Evolutionary conservation across 2,888 invertebrate species (phyloP).

Genomic region (Drosophila austrosaltans): DNA sequence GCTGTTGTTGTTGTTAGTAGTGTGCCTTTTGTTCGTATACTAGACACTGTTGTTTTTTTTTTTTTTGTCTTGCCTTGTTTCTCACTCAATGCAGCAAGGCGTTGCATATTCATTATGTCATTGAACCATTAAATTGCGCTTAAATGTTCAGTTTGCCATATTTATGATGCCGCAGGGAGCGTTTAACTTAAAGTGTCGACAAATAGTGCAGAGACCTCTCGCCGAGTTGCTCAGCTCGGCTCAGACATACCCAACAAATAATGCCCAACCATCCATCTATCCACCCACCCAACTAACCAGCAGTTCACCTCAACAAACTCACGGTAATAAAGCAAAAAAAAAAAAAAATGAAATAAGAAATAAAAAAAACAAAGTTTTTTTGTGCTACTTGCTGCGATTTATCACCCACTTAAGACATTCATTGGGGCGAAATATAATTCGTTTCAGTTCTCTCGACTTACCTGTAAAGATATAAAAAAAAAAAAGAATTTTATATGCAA

Average conservation of each 20-base stretch:
- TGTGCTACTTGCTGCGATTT: constrained; percentile 69
- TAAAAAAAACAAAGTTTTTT: constrained; percentile 42
- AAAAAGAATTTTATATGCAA: constrained; percentile 26
- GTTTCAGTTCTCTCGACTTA: constrained; percentile 60
- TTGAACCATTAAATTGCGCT: constrained; percentile 80
- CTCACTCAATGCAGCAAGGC: constrained; percentile 27
- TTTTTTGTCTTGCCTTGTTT: too few species aligned
- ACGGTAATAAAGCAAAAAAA: constrained; percentile 28
- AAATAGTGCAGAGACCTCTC: constrained; percentile 58
- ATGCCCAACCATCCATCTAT: neutral
- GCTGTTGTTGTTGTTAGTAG: constrained; percentile 25
- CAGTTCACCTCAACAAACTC: constrained; percentile 23
- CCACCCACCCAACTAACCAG: constrained; percentile 5
- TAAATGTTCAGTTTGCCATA: constrained; percentile 59
- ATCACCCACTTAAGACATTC: constrained; percentile 47
- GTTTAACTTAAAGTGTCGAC: constrained; percentile 74
- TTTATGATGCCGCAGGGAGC: constrained; percentile 72
- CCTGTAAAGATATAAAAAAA: constrained; percentile 62
- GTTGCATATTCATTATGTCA: constrained; percentile 81
- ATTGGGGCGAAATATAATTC: constrained; percentile 35
- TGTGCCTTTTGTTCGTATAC: constrained; percentile 28
- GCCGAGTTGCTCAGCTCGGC: neutral
- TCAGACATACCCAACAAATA: neutral
- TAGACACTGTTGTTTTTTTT: neutral
- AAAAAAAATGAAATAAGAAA: neutral